phyloP scores from a whole-genome alignment of 2,113 vertebrate species.

The Trogon surrucura region DNA sequence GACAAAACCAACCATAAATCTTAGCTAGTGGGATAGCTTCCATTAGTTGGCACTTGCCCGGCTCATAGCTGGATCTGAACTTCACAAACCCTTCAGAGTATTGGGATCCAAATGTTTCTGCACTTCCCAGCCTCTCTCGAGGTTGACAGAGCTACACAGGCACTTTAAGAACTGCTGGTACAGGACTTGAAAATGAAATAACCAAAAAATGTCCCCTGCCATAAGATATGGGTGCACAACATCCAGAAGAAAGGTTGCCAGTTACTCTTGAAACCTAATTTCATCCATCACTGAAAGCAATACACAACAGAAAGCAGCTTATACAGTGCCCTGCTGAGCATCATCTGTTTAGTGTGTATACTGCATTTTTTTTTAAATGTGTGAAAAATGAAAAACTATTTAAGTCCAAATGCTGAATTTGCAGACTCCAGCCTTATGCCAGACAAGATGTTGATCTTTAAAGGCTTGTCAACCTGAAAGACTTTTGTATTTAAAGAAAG shows the following conservation, averaged over 20 bases:
- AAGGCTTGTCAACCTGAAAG: conserved; percentile 17
- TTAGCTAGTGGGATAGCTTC: neutral
- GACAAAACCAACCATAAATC: conserved; percentile 2
- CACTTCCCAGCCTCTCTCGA: neutral
- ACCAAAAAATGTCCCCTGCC: neutral
- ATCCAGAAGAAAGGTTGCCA: conserved; percentile 22
- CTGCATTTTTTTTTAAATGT: conserved; percentile 1
- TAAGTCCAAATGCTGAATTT: conserved; percentile 58
- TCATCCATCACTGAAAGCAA: conserved; percentile 22
- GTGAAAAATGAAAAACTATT: conserved; percentile 54
- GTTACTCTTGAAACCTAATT: conserved; percentile 42
- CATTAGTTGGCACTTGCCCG: neutral
- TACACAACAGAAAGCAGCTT: conserved; percentile 53
- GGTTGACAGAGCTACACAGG: conserved; percentile 10
- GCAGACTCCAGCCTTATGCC: conserved; percentile 55
- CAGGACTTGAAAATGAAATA: neutral
- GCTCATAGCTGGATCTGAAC: conserved; percentile 1
- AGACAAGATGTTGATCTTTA: conserved; percentile 41
- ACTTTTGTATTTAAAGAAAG: conserved; percentile 31
- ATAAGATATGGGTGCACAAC: neutral
- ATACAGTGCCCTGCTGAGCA: conserved; percentile 63
- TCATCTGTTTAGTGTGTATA: conserved; percentile 59
- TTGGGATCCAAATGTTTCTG: conserved; percentile 6
- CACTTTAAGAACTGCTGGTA: conserved; percentile 5
- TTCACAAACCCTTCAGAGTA: conserved; percentile 14